Conservation (phyloP, 2,797 vertebrate species). For the Spheniscus humboldti region DNA sequence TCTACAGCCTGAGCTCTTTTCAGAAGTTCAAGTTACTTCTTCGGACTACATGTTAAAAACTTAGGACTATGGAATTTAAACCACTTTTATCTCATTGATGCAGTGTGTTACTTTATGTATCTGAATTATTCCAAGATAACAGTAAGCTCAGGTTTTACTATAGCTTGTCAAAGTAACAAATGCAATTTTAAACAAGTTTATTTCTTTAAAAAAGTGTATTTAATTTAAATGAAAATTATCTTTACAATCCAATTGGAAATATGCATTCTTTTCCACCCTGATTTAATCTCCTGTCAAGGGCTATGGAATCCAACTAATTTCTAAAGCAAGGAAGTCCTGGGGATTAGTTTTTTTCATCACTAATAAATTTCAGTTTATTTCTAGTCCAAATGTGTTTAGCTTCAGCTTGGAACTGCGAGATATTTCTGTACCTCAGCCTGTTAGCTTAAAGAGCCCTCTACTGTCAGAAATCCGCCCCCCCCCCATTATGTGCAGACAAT, state of each 20-base stretch:
- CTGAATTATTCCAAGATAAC: neutral
- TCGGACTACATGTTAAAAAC: accelerated
- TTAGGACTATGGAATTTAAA: neutral
- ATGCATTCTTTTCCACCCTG: neutral
- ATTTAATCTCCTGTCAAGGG: neutral
- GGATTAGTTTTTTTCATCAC: neutral
- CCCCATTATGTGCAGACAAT: neutral
- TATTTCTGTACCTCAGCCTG: neutral
- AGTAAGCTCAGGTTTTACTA: neutral
- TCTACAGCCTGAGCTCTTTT: neutral
- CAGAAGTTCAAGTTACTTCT: neutral
- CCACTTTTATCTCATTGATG: neutral
- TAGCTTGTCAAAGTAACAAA: neutral
- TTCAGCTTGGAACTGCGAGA: neutral
- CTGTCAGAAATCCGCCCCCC: neutral
- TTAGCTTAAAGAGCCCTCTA: constrained; percentile 13
- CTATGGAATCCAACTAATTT: neutral
- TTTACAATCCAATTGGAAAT: neutral
- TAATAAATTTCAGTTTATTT: neutral
- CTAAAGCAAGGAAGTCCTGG: neutral
- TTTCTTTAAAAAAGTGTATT: neutral
- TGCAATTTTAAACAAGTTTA: neutral
- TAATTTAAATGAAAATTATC: neutral
- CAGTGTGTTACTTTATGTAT: neutral
- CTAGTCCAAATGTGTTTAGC: neutral